Base-by-base conservation (phyloP, 2,888 invertebrate species). In the Apamea anceps region DNA sequence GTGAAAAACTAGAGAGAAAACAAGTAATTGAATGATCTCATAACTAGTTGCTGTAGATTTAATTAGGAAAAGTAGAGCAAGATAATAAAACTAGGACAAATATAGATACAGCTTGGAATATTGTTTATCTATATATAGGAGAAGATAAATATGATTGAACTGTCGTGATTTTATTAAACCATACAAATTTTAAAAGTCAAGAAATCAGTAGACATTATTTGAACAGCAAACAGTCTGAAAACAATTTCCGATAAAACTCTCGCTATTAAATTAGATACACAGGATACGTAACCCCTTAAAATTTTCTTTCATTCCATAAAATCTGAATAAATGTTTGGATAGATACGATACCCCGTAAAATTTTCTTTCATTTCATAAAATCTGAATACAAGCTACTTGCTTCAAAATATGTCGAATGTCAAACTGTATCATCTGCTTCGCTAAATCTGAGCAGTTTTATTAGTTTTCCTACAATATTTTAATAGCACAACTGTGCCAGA, bases 331-430 rank as follows among this genome's bases (percentile, higher is more conserved):
- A 75, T 81, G 13, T 81, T n/a, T n/a, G n/a, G n/a, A n/a, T n/a
- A n/a, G 71, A 67, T 51, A 74, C 12, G 18, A 51, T 25, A 13
- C 6, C 18, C 25, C 54, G 54, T 21, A 32, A 6, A 21, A n/a
- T 57, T 32, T 68, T n/a, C 28, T 72, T 75, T 28, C 0, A 48
- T 72, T 65, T 28, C 10, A 48, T 51, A 48, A 66, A 65, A 66
- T 67, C 32, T 65, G 12, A 62, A 68, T 77, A 85, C 75, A 75
- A 77, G 13, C n/a, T 81, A n/a, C 48, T 72, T 66, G 37, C 72
- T 60, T 51, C n/a, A 72, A 89, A 87, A 81, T 81, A 80, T 80
- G 78, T 73, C 87, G 66, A 70, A 81, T 85, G 75, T 82, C 87
- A 74, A 75, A 81, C 54, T 63, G 66, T 82, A 84, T 81, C 80